Evolutionary conservation across 2,113 vertebrate genomes (phyloP).

Genomic region (Pogona vitticeps): DNA sequence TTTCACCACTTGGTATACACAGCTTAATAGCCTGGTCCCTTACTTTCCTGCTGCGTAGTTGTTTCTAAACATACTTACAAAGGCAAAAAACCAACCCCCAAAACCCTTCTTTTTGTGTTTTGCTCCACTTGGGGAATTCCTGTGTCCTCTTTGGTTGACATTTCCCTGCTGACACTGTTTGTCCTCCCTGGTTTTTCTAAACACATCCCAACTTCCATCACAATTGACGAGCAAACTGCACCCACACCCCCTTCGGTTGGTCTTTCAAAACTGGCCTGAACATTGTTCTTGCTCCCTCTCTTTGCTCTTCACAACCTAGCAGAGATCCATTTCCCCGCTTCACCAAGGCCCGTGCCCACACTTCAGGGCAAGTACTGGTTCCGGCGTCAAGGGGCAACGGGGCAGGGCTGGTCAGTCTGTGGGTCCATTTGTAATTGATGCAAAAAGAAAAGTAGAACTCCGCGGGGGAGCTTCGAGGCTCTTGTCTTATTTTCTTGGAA

Average conservation of each 20-base stretch:
- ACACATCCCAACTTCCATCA: neutral
- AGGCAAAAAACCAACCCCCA: too few relatives aligned
- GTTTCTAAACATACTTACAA: neutral
- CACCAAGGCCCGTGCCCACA: too few relatives aligned
- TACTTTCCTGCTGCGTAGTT: neutral
- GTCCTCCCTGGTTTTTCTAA: neutral
- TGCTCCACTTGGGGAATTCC: neutral
- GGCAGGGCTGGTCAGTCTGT: neutral
- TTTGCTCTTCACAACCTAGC: neutral
- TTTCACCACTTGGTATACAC: neutral
- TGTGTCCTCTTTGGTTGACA: neutral
- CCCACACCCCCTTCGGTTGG: too few relatives aligned
- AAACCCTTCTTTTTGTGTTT: neutral
- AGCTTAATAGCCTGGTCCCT: neutral
- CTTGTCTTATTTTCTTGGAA: constrained; percentile 3
- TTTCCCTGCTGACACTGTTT: neutral
- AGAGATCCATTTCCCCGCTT: neutral
- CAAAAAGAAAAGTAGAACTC: neutral
- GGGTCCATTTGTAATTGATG: neutral
- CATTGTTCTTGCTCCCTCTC: neutral
- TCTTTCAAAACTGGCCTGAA: neutral
- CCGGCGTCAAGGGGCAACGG: neutral
- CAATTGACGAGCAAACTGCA: neutral
- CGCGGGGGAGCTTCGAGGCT: neutral
- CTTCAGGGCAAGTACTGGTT: neutral